A percentile compares a stretch with the other conserved stretches of the same genome.
phyloP scores from a whole-genome alignment of 2,797 vertebrate genomes.

The Neoniphon sammara region DNA sequence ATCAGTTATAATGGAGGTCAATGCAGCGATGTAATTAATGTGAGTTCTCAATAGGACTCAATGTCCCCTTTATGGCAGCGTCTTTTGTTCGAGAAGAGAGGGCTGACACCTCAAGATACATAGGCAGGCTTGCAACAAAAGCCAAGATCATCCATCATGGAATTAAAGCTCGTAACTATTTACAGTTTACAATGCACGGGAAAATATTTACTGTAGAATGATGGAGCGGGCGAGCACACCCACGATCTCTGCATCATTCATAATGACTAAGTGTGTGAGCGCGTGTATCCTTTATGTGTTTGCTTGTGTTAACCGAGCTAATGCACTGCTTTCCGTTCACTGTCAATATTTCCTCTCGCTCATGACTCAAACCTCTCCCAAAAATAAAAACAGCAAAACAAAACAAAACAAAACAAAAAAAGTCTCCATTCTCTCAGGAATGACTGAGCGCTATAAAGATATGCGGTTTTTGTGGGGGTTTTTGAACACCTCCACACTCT shows the following conservation, averaged over 20 bases:
- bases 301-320: neutral
- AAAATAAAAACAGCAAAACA: conserved; percentile 2
- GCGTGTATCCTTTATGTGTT: neutral
- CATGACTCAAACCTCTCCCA: conserved; percentile 16
- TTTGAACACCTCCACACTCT: conserved; percentile 43
- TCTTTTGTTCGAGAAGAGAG: conserved; percentile 19
- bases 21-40: conserved; percentile 56
- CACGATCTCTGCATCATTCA: neutral
- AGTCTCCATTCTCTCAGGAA: conserved; percentile 28
- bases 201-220: conserved; percentile 9
- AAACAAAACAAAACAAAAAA: conserved; percentile 33
- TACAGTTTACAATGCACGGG: neutral
- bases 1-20: conserved; percentile 77
- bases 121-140: neutral
- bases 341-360: conserved; percentile 11
- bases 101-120: conserved; percentile 11
- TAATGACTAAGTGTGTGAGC: neutral
- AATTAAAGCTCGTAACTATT: neutral
- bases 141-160: conserved; percentile 11
- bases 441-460: conserved; percentile 16
- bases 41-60: conserved; percentile 30
- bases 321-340: neutral
- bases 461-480: conserved; percentile 20
- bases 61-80: conserved; percentile 24
- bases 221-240: neutral